phyloP scores from a whole-genome alignment of 2,797 vertebrate species.

The Sciaenops ocellatus region DNA sequence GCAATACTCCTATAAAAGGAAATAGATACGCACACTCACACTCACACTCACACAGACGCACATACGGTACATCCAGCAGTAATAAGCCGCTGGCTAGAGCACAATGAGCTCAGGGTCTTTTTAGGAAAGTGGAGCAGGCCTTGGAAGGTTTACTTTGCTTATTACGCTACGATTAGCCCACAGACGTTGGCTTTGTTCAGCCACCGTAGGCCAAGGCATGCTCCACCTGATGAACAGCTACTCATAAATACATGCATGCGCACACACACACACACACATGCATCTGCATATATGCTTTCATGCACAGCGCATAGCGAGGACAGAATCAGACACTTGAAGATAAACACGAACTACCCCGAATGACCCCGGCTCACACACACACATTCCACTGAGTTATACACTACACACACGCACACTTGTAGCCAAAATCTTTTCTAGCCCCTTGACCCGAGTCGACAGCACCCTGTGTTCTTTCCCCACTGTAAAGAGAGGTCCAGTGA shows the following conservation, averaged over 20 bases:
- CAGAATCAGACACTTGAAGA: conserved; percentile 44
- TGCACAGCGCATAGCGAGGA: conserved; percentile 21
- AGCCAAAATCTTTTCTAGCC: conserved; percentile 54
- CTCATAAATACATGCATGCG: conserved; percentile 25
- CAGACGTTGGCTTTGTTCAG: conserved; percentile 65
- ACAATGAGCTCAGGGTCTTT: conserved; percentile 70
- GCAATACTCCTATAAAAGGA: conserved; percentile 59
- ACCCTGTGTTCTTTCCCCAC: conserved; percentile 55
- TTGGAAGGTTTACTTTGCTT: conserved; percentile 74
- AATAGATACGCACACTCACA: conserved; percentile 19
- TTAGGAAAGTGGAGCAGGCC: conserved; percentile 70
- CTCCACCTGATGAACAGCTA: conserved; percentile 48
- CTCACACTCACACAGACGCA: not conserved
- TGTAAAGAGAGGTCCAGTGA: conserved; percentile 61
- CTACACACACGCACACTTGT: not conserved
- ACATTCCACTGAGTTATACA: not conserved
- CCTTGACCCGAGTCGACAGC: conserved; percentile 63
- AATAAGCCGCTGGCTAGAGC: conserved; percentile 61
- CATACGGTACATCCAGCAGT: conserved; percentile 43
- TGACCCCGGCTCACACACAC: conserved; percentile 31
- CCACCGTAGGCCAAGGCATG: conserved; percentile 17
- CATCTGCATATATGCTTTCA: conserved; percentile 22
- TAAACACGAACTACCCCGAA: conserved; percentile 39
- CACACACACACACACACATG: not conserved
- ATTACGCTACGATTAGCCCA: conserved; percentile 72